Base-by-base conservation (phyloP, 2,797 vertebrate species). In the Poeciliopsis paucimaculata region DNA sequence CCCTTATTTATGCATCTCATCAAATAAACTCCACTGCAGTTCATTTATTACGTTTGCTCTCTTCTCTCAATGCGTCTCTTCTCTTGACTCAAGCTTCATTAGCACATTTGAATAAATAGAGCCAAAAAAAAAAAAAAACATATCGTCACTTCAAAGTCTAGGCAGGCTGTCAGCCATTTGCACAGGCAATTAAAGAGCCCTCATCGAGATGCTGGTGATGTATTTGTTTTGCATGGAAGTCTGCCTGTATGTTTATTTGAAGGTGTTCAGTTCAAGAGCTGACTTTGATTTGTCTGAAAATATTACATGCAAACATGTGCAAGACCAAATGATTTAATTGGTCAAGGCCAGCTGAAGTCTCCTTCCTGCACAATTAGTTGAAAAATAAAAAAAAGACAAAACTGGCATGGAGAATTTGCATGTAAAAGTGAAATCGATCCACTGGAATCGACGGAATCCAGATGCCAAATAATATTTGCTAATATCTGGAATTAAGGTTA, bases 101-200 rank as follows among this genome's bases (percentile, higher is more conserved):
- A 89, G 76, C 28, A 60, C 75, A 88, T 83, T 84, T 85, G 82
- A 88, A 90, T 83, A 91, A 89, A 81, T 78, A 74, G 64, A 88
- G 85, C 46, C 75, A 79, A 80, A 82, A 88, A 85, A 85, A 82
- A 82, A 34, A 34, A 2, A 41, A 41, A 41, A 72, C 82, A 83
- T 82, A 92, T 81, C 80, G 86, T 89, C 77, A 85, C 85, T 92
- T 94, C 88, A 93, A 93, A 94, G 90, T 82, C 83, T 86, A 75
- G 72, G 79, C 81, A 84, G 79, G 78, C 85, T 90, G 89, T 86
- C 87, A 89, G 82, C 78, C 86, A 87, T 82, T 82, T 82, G 78
- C 75, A 87, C 55, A 66, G 86, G 90, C 88, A 93, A 94, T 93
- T 93, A 92, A 92, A 89, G 82, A 83, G 31, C 73, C 79, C 70